These are phyloP conservation scores for Atlantisia rogersi DNA, from an alignment of 2,113 vertebrate species.

Conservation along the genomic window DNA sequence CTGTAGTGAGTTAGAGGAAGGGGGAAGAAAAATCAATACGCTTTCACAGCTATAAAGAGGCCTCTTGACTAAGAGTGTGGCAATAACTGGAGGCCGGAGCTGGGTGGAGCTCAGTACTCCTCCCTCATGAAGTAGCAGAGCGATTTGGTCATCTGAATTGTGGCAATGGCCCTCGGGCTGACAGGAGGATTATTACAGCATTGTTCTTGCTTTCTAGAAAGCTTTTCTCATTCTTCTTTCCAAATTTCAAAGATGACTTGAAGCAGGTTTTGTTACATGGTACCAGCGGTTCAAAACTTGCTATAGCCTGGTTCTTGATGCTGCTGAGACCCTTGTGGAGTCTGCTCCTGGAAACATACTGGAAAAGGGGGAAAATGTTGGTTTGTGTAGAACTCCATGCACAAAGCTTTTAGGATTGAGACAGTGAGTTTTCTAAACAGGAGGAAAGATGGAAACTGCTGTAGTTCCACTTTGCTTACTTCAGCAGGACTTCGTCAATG, in stretches of 20 bases:
- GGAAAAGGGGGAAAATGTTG: background rate
- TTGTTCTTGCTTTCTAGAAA: slow-evolving; percentile 21
- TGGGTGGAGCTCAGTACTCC: background rate
- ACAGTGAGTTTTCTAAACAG: background rate
- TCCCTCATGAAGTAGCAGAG: background rate
- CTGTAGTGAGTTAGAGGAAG: background rate
- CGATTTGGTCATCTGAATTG: background rate
- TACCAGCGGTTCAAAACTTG: background rate
- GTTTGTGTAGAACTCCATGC: background rate
- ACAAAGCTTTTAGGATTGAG: background rate
- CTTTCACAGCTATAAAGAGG: background rate
- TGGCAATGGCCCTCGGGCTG: background rate
- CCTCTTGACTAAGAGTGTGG: background rate
- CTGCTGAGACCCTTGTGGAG: background rate
- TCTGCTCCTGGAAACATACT: background rate
- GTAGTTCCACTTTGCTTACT: background rate
- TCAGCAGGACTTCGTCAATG: background rate
- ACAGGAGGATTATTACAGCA: background rate
- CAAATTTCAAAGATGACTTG: background rate
- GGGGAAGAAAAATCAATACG: background rate
- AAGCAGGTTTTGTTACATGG: background rate
- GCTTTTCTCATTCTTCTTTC: background rate
- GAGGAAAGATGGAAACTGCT: background rate
- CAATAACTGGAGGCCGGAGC: background rate
- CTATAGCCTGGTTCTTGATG: background rate